Percentiles rank a stretch among this genome's conserved stretches.
These are phyloP conservation scores for Tamias sibiricus DNA, from an alignment of 2,113 vertebrate genomes.

Conservation along the genomic window DNA sequence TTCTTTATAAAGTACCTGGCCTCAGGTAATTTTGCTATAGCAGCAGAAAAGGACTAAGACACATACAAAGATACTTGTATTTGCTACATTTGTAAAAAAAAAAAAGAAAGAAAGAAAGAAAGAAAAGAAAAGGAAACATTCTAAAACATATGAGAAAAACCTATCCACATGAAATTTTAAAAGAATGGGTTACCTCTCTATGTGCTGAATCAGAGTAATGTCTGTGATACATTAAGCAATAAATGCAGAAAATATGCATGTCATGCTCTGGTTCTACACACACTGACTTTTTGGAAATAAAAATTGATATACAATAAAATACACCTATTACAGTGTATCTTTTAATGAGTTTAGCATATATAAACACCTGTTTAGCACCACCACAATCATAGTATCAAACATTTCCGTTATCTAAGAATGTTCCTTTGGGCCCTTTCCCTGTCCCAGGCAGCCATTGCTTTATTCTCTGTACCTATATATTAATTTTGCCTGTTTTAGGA, in stretches of 20 bases:
- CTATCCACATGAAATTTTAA: neutral
- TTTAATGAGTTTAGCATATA: neutral
- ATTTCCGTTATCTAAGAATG: neutral
- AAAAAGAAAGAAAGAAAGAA: no score
- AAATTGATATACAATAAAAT: neutral
- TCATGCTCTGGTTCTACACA: neutral
- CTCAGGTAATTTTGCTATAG: neutral
- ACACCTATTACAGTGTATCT: neutral
- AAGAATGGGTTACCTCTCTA: neutral
- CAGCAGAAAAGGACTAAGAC: neutral
- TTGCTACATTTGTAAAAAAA: neutral
- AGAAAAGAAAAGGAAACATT: neutral
- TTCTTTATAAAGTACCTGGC: neutral
- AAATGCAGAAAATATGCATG: neutral
- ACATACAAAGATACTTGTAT: neutral
- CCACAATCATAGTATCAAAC: neutral
- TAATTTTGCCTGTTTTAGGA: neutral
- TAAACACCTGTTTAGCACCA: neutral
- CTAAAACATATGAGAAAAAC: neutral
- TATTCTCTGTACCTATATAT: neutral
- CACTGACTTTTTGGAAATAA: neutral
- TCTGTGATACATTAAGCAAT: neutral
- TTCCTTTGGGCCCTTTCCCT: neutral
- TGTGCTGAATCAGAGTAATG: neutral
- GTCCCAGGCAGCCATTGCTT: neutral